Base-by-base conservation (phyloP, 2,888 invertebrate species). In the Cheilosia variabilis region DNA sequence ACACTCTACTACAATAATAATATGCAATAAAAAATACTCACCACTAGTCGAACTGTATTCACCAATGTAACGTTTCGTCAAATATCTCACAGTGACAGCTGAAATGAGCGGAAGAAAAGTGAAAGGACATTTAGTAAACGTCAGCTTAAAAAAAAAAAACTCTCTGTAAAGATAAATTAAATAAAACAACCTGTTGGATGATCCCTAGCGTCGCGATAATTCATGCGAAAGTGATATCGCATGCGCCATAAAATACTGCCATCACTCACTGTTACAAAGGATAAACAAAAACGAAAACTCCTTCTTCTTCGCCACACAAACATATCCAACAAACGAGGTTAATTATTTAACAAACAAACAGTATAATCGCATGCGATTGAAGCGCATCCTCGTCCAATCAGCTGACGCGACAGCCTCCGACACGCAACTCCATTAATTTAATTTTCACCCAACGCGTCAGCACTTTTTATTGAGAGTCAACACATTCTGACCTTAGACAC, bases 41-140 rank as follows among this genome's bases (percentile, higher is more conserved):
- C 96, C 96, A 92, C 95, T 95, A 89, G 95, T 95, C 84, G 96
- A 96, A 93, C 96, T 96, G 93, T 96, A 96, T 93, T 96, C 96
- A 88, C 96, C 96, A 90, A 96, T 96, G 92, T 96, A 96, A 89
- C 96, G 93, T 93, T 95, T 96, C 87, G 96, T 96, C 89, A 96
- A 93, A 93, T 96, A 96, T 90, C 96, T 94, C 90, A 96, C 96
- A 88, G 95, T 95, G 90, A 96, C 95, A 90, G 96, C 96, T 96
- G 95, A 88, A 96, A 95, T 52, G 41, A 63, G 57, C 27, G 27
- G 37, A 41, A 63, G 19, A 62, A 73, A 62, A 83, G 24, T 55
- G 58, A 72, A 71, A 83, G 41, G 55, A 37, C 31, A 53, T 31
- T 62, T 68, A 75, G 45, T 53, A 37, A 15, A n/a, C 4, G 22